phyloP scores from a whole-genome alignment of 2,113 vertebrate genomes.

The Etheostoma cragini region DNA sequence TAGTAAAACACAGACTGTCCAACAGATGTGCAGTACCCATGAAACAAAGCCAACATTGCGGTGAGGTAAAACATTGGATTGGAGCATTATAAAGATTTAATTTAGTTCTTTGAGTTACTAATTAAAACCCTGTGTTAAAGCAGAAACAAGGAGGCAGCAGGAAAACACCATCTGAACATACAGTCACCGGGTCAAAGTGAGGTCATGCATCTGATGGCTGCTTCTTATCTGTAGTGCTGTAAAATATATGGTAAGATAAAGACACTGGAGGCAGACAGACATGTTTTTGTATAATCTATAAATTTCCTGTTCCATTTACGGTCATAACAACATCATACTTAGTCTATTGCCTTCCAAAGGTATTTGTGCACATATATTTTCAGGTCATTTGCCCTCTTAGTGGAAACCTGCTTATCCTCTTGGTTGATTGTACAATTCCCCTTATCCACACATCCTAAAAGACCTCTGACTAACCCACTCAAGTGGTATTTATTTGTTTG shows the following conservation, averaged over 20 bases:
- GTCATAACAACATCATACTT: not conserved
- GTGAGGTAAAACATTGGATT: too few species aligned
- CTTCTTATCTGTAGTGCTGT: conserved; percentile 19
- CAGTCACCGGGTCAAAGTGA: not conserved
- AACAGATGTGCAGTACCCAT: not conserved
- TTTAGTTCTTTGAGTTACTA: not conserved
- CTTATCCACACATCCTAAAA: not conserved
- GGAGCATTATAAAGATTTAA: not conserved
- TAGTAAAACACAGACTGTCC: not conserved
- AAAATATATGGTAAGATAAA: not conserved
- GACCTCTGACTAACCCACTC: not conserved
- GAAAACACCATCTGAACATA: not conserved
- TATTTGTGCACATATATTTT: too few species aligned
- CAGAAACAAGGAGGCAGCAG: not conserved
- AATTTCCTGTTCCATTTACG: accelerated
- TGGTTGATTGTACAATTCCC: not conserved
- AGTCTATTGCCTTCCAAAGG: not conserved
- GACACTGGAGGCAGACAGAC: not conserved
- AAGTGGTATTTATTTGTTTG: not conserved
- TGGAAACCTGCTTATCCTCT: not conserved
- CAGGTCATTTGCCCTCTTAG: not conserved
- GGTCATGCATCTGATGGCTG: not conserved
- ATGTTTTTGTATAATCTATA: not conserved
- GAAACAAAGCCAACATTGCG: not conserved
- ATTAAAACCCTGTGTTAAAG: not conserved